Evolutionary conservation across 1,140 invertebrate genomes (phyloP), one percentile per base, ranked within the genome.

Genomic region (Ips typographus): DNA sequence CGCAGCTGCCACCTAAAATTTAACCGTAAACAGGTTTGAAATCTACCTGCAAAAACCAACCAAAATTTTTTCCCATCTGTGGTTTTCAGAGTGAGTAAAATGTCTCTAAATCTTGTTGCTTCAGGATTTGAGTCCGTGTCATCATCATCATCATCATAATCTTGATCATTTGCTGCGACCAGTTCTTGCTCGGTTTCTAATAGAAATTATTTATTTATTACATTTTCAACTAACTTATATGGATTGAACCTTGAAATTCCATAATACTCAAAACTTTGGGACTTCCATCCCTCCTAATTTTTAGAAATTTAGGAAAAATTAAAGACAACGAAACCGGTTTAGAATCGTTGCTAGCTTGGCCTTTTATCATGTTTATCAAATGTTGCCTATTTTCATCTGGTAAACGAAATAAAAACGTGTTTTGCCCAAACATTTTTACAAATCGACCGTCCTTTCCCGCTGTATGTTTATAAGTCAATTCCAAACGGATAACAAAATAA

Each of bases 261-360:
- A 65, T 65, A 2, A 65, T 41, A 5, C 2, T n/a, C 2, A 65
- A 40, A 1, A 43, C 51, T 53, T 36, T 4, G 1, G 62, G 62
- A 38, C 38, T 42, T 42, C 44, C 51, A 2, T 65, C 62, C 22
- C 56, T 65, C 40, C 5, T 38, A 8, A 65, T 65, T 7, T 3
- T 56, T 3, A 65, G 5, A 7, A 65, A 65, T 55, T 65, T 65
- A 5, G 62, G 62, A 65, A 65, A 65, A 22, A 65, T 42, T 38
- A 65, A 36, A n/a, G 62, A 40, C 40, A 3, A 7, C 8, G 41
- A 5, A 3, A 65, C 6, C 3, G 22, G n/a, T 8, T 51, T 39
- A 40, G 52, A 40, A 4, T 22, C 42, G 55, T 55, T 65, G 36
- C 36, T 36, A 4, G 1, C 37, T 61, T 61, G 22, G 40, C 7